A percentile compares a stretch with the other conserved stretches of the same genome.
Evolutionary conservation across 2,888 invertebrate genomes (phyloP).

Genomic region (Tenthredo notha): DNA sequence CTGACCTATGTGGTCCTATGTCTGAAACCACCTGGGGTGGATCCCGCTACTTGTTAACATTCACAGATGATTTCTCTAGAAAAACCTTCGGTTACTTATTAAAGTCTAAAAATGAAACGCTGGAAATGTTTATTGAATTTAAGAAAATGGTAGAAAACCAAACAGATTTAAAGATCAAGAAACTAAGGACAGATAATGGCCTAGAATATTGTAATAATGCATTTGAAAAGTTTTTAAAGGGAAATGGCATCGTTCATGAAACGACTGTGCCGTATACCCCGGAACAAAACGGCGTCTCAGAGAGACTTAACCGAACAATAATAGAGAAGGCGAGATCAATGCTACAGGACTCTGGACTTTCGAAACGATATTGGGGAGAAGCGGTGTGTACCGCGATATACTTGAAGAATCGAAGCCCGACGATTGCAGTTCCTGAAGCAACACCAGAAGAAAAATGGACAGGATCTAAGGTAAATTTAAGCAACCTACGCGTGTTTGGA

Average conservation of each 20-base stretch:
- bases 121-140: conserved; percentile 44
- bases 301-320: conserved; percentile 69
- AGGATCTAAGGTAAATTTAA: conserved; percentile 56
- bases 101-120: conserved; percentile 49
- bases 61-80: conserved; percentile 58
- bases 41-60: conserved; percentile 55
- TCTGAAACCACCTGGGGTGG: conserved; percentile 44
- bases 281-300: conserved; percentile 61
- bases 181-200: conserved; percentile 58
- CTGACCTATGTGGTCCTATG: conserved; percentile 58
- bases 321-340: conserved; percentile 62
- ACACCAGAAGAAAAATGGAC: conserved; percentile 68
- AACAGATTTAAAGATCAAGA: conserved; percentile 51
- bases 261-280: conserved; percentile 57
- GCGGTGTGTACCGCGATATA: conserved; percentile 71
- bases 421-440: conserved; percentile 61
- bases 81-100: conserved; percentile 55
- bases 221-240: conserved; percentile 45
- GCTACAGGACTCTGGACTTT: conserved; percentile 59
- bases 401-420: conserved; percentile 69
- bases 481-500: conserved; percentile 63
- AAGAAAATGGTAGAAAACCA: conserved; percentile 45
- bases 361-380: conserved; percentile 72
- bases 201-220: conserved; percentile 57
- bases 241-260: conserved; percentile 58